Evolutionary conservation across 2,797 vertebrate species (phyloP), one percentile per base, ranked within the genome.

Genomic region (Apogon talboti): DNA sequence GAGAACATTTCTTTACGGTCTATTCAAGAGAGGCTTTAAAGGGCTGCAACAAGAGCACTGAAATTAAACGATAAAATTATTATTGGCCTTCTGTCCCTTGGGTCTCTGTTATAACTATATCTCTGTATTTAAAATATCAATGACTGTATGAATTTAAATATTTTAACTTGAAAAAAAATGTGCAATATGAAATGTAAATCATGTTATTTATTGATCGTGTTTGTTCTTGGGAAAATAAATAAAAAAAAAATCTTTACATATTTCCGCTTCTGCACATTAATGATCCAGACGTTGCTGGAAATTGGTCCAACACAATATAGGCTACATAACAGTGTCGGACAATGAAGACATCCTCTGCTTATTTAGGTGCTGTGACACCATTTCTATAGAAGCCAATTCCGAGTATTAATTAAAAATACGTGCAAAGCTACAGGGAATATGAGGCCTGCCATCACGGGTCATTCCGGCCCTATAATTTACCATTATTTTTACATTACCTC

Each of bases 111-210:
- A 95, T 94, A 95, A 94, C 90, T 91, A 96, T 95, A 95, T 96
- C 93, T 95, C 95, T 88, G 95, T 98, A 97, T 96, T 97, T 96
- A 97, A 96, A 96, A 96, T 95, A 96, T 96, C 94, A 92, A 94
- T 96, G 95, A 95, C 94, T 97, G 95, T 98, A 97, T 92, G 94
- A 95, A 97, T 93, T 96, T 94, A 96, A 95, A 98, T 97, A 99
- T 97, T 99, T 99, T 98, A 98, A 94, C 93, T 94, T 94, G 90
- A 78, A 93, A 96, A 96, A 98, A 96, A 96, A 98, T 94, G 98
- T 99, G 98, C 98, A 99, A 98, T 99, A 99, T 95, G 95, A 96
- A 94, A 99, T 99, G 97, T 99, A 98, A 98, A 98, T 96, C 95
- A 95, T 92, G 93, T 99, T 99, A 99, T 99, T 99, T 99, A 99